Base-by-base conservation (phyloP, 2,888 invertebrate species). In the Drosophila borborema region DNA sequence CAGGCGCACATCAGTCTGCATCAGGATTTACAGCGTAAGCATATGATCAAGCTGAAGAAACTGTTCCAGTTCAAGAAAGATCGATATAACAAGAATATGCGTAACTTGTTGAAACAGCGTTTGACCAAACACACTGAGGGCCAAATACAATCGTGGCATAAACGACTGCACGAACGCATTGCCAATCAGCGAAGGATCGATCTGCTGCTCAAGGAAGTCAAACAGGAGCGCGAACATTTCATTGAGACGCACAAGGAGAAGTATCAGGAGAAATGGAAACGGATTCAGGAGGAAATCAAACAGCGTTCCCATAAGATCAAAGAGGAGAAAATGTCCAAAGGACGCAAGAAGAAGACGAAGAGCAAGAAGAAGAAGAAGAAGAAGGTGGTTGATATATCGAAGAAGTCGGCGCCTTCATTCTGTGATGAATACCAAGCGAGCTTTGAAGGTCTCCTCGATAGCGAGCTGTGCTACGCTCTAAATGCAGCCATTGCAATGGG, bases 11-110 rank as follows among this genome's bases (percentile, higher is more conserved):
- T 84, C 16, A 83, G 85, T 18, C 60, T 81, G 10, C 81, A 88
- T 16, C 61, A 77, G 40, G 93, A 93, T 69, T 48, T 92, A 45
- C 84, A 90, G 65, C 84, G 91, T 7, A 92, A 92, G 34, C 82
- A 90, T 14, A 56, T 93, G 12, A 92, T 93, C 36, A 87, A 85
- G n/a, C 64, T 92, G 5, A 93, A 93, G 74, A 92, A 92, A 64
- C 70, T 88, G 16, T 86, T 90, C 36, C 91, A 91, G 59, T 90
- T 90, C 28, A 92, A 92, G 45, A 89, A 88, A 54, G 91, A 91
- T 40, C 87, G 92, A 4, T 74, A 90, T 3, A 82, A 90, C n/a
- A 90, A 78, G 53, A 90, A 91, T 38, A 66, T 90, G 49, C 80
- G 80, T 3, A 58, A 63, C 1, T 46, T 90, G 38, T 48, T 70